Evolutionary conservation across 2,888 invertebrate genomes (phyloP), one percentile per base, ranked within the genome.

Genomic region (Chrysodeixis includens): DNA sequence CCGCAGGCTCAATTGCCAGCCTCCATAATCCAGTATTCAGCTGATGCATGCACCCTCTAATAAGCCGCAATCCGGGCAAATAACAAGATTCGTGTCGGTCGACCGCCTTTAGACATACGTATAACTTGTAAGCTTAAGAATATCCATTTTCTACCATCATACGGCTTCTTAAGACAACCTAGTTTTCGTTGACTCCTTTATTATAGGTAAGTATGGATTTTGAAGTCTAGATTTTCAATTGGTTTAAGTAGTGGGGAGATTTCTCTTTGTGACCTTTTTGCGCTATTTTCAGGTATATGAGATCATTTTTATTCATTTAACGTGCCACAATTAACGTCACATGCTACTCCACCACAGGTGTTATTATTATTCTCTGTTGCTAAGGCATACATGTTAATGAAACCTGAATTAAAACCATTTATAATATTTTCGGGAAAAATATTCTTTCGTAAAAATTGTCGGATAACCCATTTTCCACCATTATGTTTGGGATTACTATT

Each of bases 51-150:
- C 49, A 56, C 60, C 64, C 64, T 59, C 60, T 69, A 74, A 72
- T 72, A 70, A 75, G 51, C 57, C 35, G 8, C 64, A 61, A 75
- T 65, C 71, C 52, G 8, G 30, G 71, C 56, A 59, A 65, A 69
- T 75, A 75, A 78, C 77, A 62, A 70, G 78, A 79, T 78, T 58
- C 35, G 22, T 49, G 62, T 12, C 77, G 80, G 53, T 54, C 74
- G 71, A 54, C 61, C 52, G 77, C 61, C 54, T 55, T 51, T 49
- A 8, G 49, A 72, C 52, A 56, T 60, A 64, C 18, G 1, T 66
- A 62, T 52, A 60, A 7, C 60, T 70, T 20, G 26, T 0, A 8
- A 66, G 79, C 66, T 76, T 57, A 61, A 62, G 44, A 64, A 69
- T 65, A 69, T 69, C 63, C 67, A 73, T 76, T 79, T 72, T 78